These are phyloP conservation scores for Oreochromis mossambicus DNA, from an alignment of 2,797 vertebrate genomes.

Conservation along the genomic window DNA sequence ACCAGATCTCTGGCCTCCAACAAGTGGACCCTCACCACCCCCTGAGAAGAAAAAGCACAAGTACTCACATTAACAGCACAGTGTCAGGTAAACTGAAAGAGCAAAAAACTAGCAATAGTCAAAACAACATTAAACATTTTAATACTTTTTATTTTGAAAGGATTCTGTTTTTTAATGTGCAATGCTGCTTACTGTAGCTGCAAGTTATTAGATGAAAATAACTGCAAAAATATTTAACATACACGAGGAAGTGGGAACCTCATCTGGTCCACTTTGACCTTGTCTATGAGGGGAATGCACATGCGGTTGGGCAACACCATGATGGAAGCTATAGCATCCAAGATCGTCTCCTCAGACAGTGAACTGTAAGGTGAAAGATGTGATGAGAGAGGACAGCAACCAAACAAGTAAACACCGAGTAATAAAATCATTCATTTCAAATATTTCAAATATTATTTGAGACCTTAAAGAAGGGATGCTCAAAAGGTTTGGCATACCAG, in stretches of 20 bases:
- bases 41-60: constrained; percentile 68
- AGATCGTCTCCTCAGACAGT: constrained; percentile 83
- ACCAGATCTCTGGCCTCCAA: constrained; percentile 86
- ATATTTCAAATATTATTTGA: background rate
- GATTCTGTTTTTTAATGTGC: background rate
- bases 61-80: background rate
- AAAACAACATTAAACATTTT: background rate
- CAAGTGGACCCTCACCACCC: constrained; percentile 86
- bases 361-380: constrained; percentile 67
- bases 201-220: background rate
- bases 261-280: constrained; percentile 86
- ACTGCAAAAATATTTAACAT: constrained; percentile 46
- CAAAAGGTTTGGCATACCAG: constrained; percentile 90
- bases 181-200: background rate
- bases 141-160: background rate
- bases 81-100: background rate
- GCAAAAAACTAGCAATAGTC: background rate
- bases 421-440: background rate
- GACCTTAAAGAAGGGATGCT: constrained; percentile 89
- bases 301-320: constrained; percentile 94
- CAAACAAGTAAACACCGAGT: background rate
- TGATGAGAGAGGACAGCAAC: background rate
- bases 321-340: constrained; percentile 86
- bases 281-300: constrained; percentile 88
- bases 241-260: constrained; percentile 90